Conservation (phyloP, 2,797 vertebrate species). For the Dryobates pubescens region DNA sequence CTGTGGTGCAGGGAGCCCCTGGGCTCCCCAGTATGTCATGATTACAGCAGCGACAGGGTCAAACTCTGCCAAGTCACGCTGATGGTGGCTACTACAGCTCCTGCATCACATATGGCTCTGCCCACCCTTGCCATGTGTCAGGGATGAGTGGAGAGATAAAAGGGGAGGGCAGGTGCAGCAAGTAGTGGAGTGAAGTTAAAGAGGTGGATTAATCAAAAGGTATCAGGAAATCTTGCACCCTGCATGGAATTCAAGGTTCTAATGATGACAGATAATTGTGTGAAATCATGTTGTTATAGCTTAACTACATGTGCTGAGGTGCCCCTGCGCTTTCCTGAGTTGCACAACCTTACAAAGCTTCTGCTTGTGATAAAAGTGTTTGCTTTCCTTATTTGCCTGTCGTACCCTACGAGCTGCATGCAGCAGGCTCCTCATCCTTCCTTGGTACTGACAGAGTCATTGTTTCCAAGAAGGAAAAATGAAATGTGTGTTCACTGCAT, state of each 20-base stretch:
- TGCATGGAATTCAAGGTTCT: not conserved
- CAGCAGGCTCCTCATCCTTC: not conserved
- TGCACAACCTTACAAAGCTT: conserved; percentile 32
- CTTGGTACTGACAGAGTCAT: not conserved
- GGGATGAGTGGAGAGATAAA: not conserved
- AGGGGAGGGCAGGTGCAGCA: not conserved
- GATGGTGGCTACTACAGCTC: not conserved
- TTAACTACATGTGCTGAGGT: not conserved
- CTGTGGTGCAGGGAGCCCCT: not conserved
- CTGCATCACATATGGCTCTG: accelerated
- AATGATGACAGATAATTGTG: accelerated
- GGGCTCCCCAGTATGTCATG: not conserved
- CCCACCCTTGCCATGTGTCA: not conserved
- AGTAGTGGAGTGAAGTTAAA: not conserved
- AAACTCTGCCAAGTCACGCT: not conserved
- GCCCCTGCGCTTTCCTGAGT: not conserved
- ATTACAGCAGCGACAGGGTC: not conserved
- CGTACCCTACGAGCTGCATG: not conserved
- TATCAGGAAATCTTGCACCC: not conserved
- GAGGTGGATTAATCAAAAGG: not conserved
- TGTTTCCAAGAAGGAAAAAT: conserved; percentile 40
- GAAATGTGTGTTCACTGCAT: not conserved
- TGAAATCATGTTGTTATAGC: not conserved
- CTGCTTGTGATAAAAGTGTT: not conserved
- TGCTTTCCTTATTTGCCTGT: conserved; percentile 25